A percentile compares a stretch with the other conserved stretches of the same genome.
Conservation (phyloP, 2,113 vertebrate species). For the Pelusios castaneus region DNA sequence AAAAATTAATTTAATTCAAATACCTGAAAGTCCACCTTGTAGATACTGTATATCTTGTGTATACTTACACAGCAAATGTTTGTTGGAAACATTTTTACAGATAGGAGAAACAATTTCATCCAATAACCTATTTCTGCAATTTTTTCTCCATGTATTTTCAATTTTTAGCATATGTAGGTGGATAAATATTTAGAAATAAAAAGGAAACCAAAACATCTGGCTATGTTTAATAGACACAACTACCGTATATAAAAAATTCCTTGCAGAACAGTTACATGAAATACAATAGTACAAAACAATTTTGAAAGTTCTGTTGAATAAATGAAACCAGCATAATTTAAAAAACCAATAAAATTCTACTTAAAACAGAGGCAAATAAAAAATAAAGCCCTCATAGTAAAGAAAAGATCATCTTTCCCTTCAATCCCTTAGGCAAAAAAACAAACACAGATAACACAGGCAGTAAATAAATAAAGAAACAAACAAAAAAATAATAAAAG, state of each 20-base stretch:
- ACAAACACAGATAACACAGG: not conserved
- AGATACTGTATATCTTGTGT: not conserved
- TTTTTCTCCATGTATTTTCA: not conserved
- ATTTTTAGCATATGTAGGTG: not conserved
- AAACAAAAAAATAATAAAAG: not conserved
- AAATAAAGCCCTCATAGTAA: not conserved
- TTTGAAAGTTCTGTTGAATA: not conserved
- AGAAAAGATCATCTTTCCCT: not conserved
- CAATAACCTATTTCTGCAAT: not conserved
- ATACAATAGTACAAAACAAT: not conserved
- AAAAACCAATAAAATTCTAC: not conserved
- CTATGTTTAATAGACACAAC: not conserved
- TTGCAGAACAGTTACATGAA: not conserved
- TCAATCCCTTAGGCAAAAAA: not conserved
- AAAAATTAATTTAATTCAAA: not conserved
- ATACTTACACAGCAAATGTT: not conserved
- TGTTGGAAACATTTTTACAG: not conserved
- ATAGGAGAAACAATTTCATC: not conserved
- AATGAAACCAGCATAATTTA: rapidly evolving
- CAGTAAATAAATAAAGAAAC: not conserved
- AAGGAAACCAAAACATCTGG: not conserved
- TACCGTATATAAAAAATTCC: not conserved
- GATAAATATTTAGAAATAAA: not conserved
- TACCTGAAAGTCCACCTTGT: not conserved
- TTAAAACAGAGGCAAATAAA: not conserved